A percentile compares a stretch with the other conserved stretches of the same genome.
Conservation (phyloP, 1,140 invertebrate species). For the Thalassaphorura encarpata region DNA sequence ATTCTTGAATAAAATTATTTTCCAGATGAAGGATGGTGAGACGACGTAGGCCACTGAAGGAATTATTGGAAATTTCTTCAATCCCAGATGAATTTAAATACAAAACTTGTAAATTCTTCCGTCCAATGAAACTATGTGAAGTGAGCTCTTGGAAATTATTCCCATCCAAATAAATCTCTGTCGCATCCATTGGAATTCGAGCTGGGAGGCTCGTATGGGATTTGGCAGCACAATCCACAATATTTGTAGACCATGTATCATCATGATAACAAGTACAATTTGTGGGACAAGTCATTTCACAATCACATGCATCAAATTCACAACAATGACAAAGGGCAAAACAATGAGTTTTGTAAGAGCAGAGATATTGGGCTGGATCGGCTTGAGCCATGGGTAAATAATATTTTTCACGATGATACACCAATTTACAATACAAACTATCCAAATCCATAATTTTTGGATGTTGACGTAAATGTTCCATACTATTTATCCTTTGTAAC, state of each 20-base stretch:
- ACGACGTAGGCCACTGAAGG: constrained; percentile 60
- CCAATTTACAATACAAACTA: constrained; percentile 76
- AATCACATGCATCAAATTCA: constrained; percentile 74
- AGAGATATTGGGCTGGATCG: constrained; percentile 77
- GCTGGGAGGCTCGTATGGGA: background rate
- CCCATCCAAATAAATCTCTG: background rate
- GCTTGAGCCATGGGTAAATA: constrained; percentile 66
- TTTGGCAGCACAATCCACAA: background rate
- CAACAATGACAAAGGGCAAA: constrained; percentile 88
- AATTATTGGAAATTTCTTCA: constrained; percentile 70
- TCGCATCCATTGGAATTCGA: background rate
- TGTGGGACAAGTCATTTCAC: background rate
- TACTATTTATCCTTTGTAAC: constrained; percentile 65
- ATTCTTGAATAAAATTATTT: constrained; percentile 65
- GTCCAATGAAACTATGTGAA: constrained; percentile 80
- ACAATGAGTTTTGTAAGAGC: constrained; percentile 84
- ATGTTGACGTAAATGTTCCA: constrained; percentile 59
- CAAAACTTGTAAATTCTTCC: constrained; percentile 73
- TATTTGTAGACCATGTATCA: constrained; percentile 57
- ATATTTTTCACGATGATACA: constrained; percentile 59
- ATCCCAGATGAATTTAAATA: constrained; percentile 83
- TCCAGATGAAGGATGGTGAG: constrained; percentile 59
- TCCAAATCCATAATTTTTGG: constrained; percentile 83
- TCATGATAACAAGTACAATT: constrained; percentile 85
- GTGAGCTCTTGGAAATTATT: constrained; percentile 44